Base-by-base conservation (phyloP, 1,140 invertebrate species). In the Gryllus bimaculatus region DNA sequence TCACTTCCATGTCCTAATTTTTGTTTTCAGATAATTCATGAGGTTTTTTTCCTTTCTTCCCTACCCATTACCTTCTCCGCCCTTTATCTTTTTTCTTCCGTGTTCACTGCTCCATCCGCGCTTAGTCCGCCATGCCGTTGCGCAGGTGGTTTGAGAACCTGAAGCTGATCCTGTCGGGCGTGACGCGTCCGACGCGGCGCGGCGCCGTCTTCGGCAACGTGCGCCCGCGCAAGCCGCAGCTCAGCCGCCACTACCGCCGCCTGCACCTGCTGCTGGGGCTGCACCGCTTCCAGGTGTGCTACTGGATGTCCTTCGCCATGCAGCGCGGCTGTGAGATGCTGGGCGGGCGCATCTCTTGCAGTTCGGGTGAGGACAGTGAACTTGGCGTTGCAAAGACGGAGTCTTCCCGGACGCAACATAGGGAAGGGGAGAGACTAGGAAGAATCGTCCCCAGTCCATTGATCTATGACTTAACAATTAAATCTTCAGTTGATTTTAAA, bases 281-380 rank as follows among this genome's bases (percentile, higher is more conserved):
- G 73, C 96, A 97, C 84, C 92, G 93, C 80, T 95, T 98, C 82
- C 94, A 96, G 86, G 94, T 99, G 13, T 95, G 93, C 83, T 99
- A 99, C 87, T 99, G 97, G 97, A 97, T 98, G 92, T 99, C 97
- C 0, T 98, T 96, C 84, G 95, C 96, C 0, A 95, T 97, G 90
- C 96, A 98, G 83, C 91, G 95, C 81, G 98, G 98, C 0, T 94
- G 97, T 79, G 94, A 98, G 84, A 89, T 99, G 54, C 90, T 93
- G n/a, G 95, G 96, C 0, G 94, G 93, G 18, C 89, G 94, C 21
- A 90, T 98, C 8, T 92, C 93, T 0, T 94, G 94, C 77, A 94
- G 93, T 82, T 96, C 96, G 74, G 87, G 87, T 88, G 83, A 78
- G 15, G 12, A 18, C 47, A 49, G n/a, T 47, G 8, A 12, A n/a